Conservation (phyloP, 2,888 invertebrate genomes). For the Lycophotia porphyrea region DNA sequence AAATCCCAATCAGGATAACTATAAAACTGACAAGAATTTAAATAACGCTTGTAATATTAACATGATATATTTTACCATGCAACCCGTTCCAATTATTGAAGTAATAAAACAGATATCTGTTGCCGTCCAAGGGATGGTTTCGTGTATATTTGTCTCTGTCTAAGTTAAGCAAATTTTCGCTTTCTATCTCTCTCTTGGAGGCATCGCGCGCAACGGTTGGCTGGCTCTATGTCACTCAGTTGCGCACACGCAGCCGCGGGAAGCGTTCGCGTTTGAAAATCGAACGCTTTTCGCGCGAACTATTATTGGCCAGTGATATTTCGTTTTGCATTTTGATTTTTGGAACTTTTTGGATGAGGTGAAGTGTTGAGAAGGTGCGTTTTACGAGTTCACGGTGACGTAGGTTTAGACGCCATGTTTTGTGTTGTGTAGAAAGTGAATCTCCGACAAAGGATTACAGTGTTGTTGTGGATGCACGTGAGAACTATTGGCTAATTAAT, state of each 20-base stretch:
- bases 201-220: slow-evolving; percentile 76
- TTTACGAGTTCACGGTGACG: slow-evolving; percentile 46
- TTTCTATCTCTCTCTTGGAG: slow-evolving; percentile 71
- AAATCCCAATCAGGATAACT: slow-evolving; percentile 39
- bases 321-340: slow-evolving; percentile 68
- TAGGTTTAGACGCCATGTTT: slow-evolving; percentile 53
- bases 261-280: slow-evolving; percentile 80
- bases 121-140: slow-evolving; percentile 77
- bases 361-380: slow-evolving; percentile 64
- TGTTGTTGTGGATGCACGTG: slow-evolving; percentile 76
- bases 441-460: slow-evolving; percentile 80
- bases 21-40: slow-evolving; percentile 67
- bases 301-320: slow-evolving; percentile 65
- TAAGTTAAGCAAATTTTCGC: slow-evolving; percentile 55
- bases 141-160: slow-evolving; percentile 68
- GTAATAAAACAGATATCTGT: slow-evolving; percentile 70
- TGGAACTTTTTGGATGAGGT: slow-evolving; percentile 67
- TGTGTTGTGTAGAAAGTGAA: slow-evolving; percentile 77
- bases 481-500: slow-evolving; percentile 70
- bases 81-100: slow-evolving; percentile 77
- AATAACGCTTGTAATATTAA: slow-evolving; percentile 69
- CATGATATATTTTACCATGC: slow-evolving; percentile 73
- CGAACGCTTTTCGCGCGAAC: slow-evolving; percentile 79
- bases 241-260: slow-evolving; percentile 84
- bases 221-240: slow-evolving; percentile 81